Evolutionary conservation across 2,113 vertebrate genomes (phyloP).

Genomic region (Ceratotherium simum): DNA sequence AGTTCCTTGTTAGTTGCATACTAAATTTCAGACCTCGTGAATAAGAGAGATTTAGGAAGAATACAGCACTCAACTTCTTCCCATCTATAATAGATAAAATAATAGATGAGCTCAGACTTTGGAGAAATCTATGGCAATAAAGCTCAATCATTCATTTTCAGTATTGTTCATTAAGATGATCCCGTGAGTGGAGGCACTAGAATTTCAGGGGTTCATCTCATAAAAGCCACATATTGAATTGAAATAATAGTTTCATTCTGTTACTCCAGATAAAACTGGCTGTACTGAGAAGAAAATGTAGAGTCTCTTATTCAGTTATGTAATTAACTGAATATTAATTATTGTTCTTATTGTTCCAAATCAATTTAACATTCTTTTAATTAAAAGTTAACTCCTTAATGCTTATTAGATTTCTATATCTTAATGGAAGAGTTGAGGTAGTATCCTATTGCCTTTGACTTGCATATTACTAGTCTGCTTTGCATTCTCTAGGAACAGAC

Average conservation of each 20-base stretch:
- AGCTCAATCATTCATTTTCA: constrained; percentile 49
- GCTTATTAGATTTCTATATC: background rate
- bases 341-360: background rate
- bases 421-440: background rate
- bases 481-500: background rate
- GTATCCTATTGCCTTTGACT: background rate
- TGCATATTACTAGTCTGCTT: background rate
- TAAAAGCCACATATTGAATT: constrained; percentile 15
- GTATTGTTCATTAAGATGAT: background rate
- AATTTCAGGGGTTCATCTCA: background rate
- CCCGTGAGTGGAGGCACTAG: background rate
- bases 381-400: constrained; percentile 24
- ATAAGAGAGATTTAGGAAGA: background rate
- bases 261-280: constrained; percentile 18
- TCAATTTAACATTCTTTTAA: constrained; percentile 18
- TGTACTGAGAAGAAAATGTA: background rate
- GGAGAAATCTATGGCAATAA: background rate
- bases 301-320: background rate
- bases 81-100: background rate
- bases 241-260: constrained; percentile 16
- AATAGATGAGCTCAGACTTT: background rate
- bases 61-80: background rate
- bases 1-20: background rate
- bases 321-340: constrained; percentile 48
- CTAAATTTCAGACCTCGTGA: background rate